Conservation (phyloP, 1,140 invertebrate genomes). For the Dryas iulia region DNA sequence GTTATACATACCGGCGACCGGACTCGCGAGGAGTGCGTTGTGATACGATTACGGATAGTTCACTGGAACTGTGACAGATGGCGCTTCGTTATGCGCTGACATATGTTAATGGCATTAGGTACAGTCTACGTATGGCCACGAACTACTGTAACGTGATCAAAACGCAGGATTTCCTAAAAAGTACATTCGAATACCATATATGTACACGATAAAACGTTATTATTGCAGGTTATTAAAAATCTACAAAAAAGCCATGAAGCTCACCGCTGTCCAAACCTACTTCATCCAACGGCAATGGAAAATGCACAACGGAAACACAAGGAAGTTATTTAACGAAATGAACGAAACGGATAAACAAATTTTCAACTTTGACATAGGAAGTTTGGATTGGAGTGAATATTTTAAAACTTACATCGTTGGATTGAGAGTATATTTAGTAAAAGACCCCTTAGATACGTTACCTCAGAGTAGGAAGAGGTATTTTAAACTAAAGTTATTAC, state of each 20-base stretch:
- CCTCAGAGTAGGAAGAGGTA: slow-evolving; percentile 45
- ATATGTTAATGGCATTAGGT: too few relatives aligned
- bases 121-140: too few relatives aligned
- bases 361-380: slow-evolving; percentile 51
- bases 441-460: slow-evolving; percentile 81
- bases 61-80: too few relatives aligned
- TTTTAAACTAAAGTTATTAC: slow-evolving; percentile 39
- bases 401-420: slow-evolving; percentile 82
- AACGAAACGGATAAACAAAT: slow-evolving; percentile 80
- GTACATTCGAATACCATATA: too few relatives aligned
- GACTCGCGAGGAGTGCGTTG: too few relatives aligned
- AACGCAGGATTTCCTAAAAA: too few relatives aligned
- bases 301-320: slow-evolving; percentile 85
- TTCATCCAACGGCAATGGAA: slow-evolving; percentile 87
- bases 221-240: slow-evolving; percentile 85
- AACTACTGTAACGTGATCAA: too few relatives aligned
- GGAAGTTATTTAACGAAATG: slow-evolving; percentile 67
- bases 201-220: too few relatives aligned
- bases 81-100: too few relatives aligned
- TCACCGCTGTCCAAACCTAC: slow-evolving; percentile 85
- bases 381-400: slow-evolving; percentile 83
- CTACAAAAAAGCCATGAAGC: slow-evolving; percentile 87
- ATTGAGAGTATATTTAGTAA: slow-evolving; percentile 81
- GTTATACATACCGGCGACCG: too few relatives aligned
- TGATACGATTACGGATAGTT: too few relatives aligned